A percentile compares a stretch with the other conserved stretches of the same genome.
Conservation (phyloP, 92 coral and sea anemone species). For the Scolanthus callimorphus region DNA sequence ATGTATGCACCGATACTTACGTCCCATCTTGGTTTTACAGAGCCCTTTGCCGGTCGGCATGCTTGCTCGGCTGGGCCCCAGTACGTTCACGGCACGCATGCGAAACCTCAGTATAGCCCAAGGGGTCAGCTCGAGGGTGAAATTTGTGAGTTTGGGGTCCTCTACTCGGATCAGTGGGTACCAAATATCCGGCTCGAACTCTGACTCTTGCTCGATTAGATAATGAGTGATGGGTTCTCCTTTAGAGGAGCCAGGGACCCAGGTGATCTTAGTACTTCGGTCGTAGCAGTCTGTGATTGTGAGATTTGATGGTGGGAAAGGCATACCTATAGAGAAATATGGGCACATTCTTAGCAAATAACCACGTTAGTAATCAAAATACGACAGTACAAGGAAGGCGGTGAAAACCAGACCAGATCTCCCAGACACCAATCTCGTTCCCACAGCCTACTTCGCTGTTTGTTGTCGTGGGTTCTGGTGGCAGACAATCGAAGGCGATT, state of each 20-base stretch:
- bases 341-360: no score
- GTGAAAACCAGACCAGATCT: no score
- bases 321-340: no score
- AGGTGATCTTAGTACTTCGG: constrained; percentile 50
- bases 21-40: constrained; percentile 41
- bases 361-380: no score
- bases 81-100: constrained; percentile 63
- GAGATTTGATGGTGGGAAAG: constrained; percentile 46
- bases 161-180: constrained; percentile 28
- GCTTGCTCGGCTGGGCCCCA: constrained; percentile 82
- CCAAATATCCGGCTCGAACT: constrained; percentile 33
- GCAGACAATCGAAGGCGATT: no score
- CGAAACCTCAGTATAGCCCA: constrained; percentile 73
- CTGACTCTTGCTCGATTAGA: constrained; percentile 65
- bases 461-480: no score
- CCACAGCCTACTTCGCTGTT: no score
- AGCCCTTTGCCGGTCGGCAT: constrained; percentile 41
- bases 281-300: constrained; percentile 31
- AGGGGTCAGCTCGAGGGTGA: constrained; percentile 39
- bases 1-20: no score
- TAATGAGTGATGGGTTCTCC: constrained; percentile 70
- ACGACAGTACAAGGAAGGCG: no score
- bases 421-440: no score
- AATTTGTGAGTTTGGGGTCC: constrained; percentile 22
- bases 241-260: constrained; percentile 46